Percentiles rank a stretch among this genome's conserved stretches.
Evolutionary conservation across 37 sponge, comb jelly and placozoan species (phyloP).

Genomic region (Dysidea cf. avara): DNA sequence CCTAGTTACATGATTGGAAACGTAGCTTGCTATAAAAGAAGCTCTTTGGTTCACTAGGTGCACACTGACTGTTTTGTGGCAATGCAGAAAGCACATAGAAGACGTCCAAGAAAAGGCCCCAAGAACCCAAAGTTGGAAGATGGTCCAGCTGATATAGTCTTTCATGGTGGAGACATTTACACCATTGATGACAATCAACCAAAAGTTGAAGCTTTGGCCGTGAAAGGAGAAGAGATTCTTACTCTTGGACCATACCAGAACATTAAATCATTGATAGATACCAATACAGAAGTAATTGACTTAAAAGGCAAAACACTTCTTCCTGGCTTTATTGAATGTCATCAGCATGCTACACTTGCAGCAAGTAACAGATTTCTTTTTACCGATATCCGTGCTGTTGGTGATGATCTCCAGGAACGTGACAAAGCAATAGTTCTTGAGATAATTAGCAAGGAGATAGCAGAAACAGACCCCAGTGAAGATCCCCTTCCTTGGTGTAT

Average conservation of each 20-base stretch:
- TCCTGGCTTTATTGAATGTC: constrained; percentile 67
- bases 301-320: constrained; percentile 41
- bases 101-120: no score
- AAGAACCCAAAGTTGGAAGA: no score
- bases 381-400: not conserved
- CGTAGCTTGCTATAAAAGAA: no score
- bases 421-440: not conserved
- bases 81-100: no score
- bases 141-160: no score
- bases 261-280: not conserved
- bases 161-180: constrained; percentile 37
- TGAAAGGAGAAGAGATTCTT: constrained; percentile 13
- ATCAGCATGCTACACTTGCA: constrained; percentile 26
- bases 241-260: constrained; percentile 16
- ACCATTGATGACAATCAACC: constrained; percentile 43
- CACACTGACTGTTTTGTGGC: no score
- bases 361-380: not conserved
- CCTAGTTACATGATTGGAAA: no score
- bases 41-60: no score
- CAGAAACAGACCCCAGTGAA: not conserved
- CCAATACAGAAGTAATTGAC: constrained; percentile 25
- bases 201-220: constrained; percentile 36
- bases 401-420: not conserved
- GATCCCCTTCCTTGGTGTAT: constrained; percentile 31
- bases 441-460: not conserved